Evolutionary conservation across 2,113 vertebrate genomes (phyloP).

Genomic region (Oenanthe melanoleuca): DNA sequence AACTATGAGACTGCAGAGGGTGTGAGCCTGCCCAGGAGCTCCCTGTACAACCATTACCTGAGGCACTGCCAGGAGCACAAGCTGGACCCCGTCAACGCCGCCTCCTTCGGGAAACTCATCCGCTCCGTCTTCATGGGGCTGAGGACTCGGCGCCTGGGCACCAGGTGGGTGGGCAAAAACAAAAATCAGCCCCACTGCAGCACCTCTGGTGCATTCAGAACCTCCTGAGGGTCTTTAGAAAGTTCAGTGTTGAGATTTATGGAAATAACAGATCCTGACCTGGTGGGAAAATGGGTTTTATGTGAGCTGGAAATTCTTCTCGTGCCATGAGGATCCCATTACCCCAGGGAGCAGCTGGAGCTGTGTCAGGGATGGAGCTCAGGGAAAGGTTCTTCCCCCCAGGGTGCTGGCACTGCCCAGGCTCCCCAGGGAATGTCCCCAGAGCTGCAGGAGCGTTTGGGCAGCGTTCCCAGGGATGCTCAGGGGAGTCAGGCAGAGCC

Average conservation of each 20-base stretch:
- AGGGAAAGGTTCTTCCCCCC: not conserved
- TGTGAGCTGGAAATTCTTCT: not conserved
- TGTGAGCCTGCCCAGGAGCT: slow-evolving; percentile 92
- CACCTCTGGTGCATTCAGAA: not conserved
- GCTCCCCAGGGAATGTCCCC: not conserved
- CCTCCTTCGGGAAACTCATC: slow-evolving; percentile 97
- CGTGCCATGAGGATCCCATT: not conserved
- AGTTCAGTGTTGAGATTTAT: not conserved
- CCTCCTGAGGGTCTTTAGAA: not conserved
- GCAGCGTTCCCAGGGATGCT: not conserved
- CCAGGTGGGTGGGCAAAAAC: slow-evolving; percentile 78
- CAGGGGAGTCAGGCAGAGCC: not conserved
- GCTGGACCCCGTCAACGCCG: slow-evolving; percentile 95
- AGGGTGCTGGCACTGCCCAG: not conserved
- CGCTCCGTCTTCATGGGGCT: slow-evolving; percentile 98
- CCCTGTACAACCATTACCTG: slow-evolving; percentile 96
- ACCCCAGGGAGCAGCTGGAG: accelerated
- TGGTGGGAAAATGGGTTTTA: not conserved
- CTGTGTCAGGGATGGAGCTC: not conserved
- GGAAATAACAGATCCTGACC: accelerated
- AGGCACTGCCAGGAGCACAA: slow-evolving; percentile 98
- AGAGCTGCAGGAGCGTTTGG: not conserved
- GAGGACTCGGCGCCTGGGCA: slow-evolving; percentile 91
- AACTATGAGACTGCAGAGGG: slow-evolving; percentile 97
- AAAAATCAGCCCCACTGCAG: not conserved